Evolutionary conservation across 2,888 invertebrate species (phyloP).

Genomic region (Apantesis nais): DNA sequence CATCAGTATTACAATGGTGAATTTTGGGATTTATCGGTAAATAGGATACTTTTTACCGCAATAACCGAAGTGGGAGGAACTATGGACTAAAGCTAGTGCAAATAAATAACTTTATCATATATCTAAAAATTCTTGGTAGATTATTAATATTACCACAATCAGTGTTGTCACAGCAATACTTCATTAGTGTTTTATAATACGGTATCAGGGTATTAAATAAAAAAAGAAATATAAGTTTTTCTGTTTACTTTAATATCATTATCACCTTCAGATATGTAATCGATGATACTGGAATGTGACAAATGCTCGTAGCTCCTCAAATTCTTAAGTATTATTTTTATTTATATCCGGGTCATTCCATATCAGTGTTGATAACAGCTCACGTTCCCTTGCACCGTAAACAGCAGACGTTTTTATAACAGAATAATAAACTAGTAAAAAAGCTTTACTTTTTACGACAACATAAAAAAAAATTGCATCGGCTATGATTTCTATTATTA

Average conservation of each 20-base stretch:
- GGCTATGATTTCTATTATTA: background rate
- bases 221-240: background rate
- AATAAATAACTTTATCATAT: background rate
- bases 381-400: background rate
- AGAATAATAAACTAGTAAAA: too few relatives aligned
- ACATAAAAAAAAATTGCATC: background rate
- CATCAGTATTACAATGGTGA: too few relatives aligned
- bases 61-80: too few relatives aligned
- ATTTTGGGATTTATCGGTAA: too few relatives aligned
- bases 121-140: background rate
- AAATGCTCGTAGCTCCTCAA: background rate
- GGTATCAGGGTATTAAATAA: background rate
- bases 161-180: background rate
- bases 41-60: too few relatives aligned
- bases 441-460: background rate
- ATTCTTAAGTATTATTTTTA: slow-evolving; percentile 1
- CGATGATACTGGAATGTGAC: background rate
- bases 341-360: slow-evolving; percentile 4
- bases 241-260: background rate
- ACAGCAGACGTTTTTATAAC: background rate
- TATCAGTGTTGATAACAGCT: slow-evolving; percentile 7
- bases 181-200: background rate
- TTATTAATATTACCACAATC: background rate
- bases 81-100: too few relatives aligned
- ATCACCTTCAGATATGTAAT: slow-evolving; percentile 2